phyloP scores from a whole-genome alignment of 2,113 vertebrate genomes.

The Indri indri region DNA sequence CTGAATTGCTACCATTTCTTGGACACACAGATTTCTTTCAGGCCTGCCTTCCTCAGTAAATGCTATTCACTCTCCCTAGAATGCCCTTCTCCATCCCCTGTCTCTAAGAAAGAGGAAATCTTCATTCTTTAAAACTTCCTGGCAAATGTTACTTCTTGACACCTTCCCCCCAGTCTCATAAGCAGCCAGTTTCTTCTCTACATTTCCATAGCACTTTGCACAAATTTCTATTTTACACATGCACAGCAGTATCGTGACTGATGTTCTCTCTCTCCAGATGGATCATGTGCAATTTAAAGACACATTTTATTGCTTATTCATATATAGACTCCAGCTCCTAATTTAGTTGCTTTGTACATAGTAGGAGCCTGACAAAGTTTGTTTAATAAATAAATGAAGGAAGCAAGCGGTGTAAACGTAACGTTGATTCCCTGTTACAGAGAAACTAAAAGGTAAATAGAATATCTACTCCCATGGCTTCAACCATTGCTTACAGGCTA shows the following conservation, averaged over 20 bases:
- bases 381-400: slow-evolving; percentile 27
- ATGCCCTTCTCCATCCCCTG: not conserved
- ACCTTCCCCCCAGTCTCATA: not conserved
- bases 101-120: not conserved
- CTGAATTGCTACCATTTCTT: not conserved
- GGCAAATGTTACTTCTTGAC: not conserved
- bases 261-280: not conserved
- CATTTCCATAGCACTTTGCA: not conserved
- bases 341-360: not conserved
- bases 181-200: not conserved
- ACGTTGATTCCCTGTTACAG: not conserved
- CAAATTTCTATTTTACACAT: not conserved
- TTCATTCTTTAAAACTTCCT: not conserved
- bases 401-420: not conserved
- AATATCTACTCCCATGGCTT: not conserved
- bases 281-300: not conserved
- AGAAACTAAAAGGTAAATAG: slow-evolving; percentile 16
- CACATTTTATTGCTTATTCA: not conserved
- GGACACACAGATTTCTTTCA: not conserved
- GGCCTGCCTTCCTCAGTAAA: not conserved
- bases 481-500: not conserved
- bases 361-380: not conserved
- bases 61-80: not conserved
- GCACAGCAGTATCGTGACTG: not conserved
- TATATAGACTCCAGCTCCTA: not conserved